Evolutionary conservation across 2,797 vertebrate genomes (phyloP), one percentile per base, ranked within the genome.

Genomic region (Poecile montanus): DNA sequence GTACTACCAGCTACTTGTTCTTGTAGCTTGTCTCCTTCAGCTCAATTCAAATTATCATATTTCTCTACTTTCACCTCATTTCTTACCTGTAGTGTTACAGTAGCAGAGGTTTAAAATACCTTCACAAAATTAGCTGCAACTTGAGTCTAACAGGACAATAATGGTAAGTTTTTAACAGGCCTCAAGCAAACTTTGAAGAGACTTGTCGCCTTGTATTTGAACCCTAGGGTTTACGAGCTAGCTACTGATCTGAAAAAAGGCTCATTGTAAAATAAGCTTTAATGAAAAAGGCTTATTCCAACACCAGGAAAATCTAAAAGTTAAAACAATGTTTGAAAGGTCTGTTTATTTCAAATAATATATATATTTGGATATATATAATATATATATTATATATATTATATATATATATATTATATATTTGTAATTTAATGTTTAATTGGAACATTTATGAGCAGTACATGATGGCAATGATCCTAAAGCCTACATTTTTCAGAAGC

Each of bases 391-490:
- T n/a, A 68, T 44, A 36, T 56, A 63, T 57, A 40, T 38, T 34
- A 47, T 27, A 71, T 44, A 40, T 45, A 23, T 26, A 23, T 19
- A 42, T 10, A 47, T 7, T 29, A 71, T 44, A 36, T 56, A 63
- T 62, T 11, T 82, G 13, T 85, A 90, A 94, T 88, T 90, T 95
- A 95, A 93, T 68, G 36, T 66, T 91, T 95, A 96, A 93, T 88
- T 95, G 89, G 54, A 82, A 79, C 45, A 88, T 95, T 77, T 94
- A 85, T 80, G 63, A 54, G 60, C 63, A 62, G 10, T 70, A 86
- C 56, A 67, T 58, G 34, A 67, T 45, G 87, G 29, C 61, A 72
- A 44, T 51, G 45, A 47, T 83, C 63, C 42, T 80, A 77, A 90
- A 86, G 34, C 30, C 38, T 81, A 60, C 77, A 85, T 93, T 93